Evolutionary conservation across 2,797 vertebrate genomes (phyloP).

Genomic region (Pangasius mekongensis): DNA sequence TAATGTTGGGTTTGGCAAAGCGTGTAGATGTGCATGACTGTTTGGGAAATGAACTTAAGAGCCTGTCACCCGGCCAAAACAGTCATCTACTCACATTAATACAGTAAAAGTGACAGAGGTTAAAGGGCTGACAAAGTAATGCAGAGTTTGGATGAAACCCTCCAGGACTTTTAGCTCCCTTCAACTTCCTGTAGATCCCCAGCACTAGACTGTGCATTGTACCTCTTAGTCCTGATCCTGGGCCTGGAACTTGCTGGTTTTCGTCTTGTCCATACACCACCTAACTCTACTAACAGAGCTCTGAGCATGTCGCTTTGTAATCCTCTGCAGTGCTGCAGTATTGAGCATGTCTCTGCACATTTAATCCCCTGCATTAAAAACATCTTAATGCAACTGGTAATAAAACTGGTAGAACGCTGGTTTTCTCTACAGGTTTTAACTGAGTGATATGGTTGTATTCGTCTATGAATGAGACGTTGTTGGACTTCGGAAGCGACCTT

Average conservation of each 20-base stretch:
- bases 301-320: constrained; percentile 56
- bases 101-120: constrained; percentile 35
- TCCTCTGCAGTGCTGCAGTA: constrained; percentile 45
- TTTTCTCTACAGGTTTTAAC: constrained; percentile 19
- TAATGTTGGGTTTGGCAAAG: constrained; percentile 57
- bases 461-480: constrained; percentile 38
- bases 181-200: constrained; percentile 57
- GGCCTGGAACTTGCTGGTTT: constrained; percentile 80
- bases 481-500: constrained; percentile 10
- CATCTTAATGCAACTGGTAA: constrained; percentile 28
- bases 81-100: constrained; percentile 41
- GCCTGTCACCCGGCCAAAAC: constrained; percentile 46
- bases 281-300: constrained; percentile 70
- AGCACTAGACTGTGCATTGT: constrained; percentile 51
- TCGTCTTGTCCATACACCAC: constrained; percentile 74
- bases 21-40: constrained; percentile 31
- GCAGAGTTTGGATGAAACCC: constrained; percentile 33
- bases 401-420: not conserved
- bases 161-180: constrained; percentile 43
- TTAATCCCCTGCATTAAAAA: constrained; percentile 39
- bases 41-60: constrained; percentile 44
- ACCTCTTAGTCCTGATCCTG: constrained; percentile 70
- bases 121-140: constrained; percentile 41
- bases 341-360: constrained; percentile 52
- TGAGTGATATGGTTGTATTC: constrained; percentile 14